A percentile compares a stretch with the other conserved stretches of the same genome.
These are phyloP conservation scores for Caracal caracal DNA, from an alignment of 2,113 vertebrate genomes.

Conservation along the genomic window DNA sequence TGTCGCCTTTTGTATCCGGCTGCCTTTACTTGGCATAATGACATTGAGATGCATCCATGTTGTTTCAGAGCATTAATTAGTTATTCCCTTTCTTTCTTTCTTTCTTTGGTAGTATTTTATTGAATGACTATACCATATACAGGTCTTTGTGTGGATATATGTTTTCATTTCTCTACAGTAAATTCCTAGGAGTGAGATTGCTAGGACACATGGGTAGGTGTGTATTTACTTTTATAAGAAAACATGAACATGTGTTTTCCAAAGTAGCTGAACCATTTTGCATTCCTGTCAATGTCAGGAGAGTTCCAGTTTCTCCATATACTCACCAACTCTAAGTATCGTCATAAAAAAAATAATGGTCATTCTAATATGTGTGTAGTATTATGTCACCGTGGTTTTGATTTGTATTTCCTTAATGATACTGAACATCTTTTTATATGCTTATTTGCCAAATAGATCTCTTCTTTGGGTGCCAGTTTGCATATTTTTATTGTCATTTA, in stretches of 20 bases:
- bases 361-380: background rate
- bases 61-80: background rate
- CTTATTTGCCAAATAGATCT: background rate
- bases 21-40: background rate
- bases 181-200: background rate
- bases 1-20: background rate
- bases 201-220: background rate
- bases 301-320: background rate
- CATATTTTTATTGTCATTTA: background rate
- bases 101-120: background rate
- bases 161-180: background rate
- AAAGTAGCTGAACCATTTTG: background rate
- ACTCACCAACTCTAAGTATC: background rate
- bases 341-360: background rate
- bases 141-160: background rate
- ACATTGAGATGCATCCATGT: background rate
- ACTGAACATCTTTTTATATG: background rate
- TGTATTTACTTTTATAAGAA: background rate
- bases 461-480: background rate
- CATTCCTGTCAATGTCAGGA: background rate
- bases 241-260: background rate
- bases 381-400: background rate
- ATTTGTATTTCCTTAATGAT: background rate
- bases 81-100: background rate
- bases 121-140: background rate